Conservation (phyloP, 1,140 invertebrate genomes). For the Parasteatoda tepidariorum region DNA sequence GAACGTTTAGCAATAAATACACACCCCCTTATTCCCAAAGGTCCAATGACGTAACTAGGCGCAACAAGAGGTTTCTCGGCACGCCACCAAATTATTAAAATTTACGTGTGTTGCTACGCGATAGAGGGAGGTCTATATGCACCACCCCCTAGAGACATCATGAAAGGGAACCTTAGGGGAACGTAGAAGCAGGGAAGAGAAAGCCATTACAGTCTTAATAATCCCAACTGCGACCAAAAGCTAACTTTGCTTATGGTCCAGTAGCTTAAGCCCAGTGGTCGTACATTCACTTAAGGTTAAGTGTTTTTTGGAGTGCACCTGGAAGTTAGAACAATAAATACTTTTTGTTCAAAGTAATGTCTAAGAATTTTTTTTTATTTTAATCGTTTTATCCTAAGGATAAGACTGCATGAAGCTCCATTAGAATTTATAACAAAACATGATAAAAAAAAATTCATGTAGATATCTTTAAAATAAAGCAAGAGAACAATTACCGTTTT, state of each 20-base stretch:
- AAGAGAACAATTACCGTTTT: no score
- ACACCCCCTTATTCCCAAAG: neutral
- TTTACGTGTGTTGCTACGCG: conserved; percentile 40
- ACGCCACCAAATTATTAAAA: conserved; percentile 38
- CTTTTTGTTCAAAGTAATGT: neutral
- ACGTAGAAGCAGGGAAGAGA: neutral
- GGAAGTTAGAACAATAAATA: neutral
- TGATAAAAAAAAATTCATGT: no score
- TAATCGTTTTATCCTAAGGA: no score
- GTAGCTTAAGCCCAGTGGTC: neutral
- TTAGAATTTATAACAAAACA: no score
- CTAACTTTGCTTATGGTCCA: conserved; percentile 4
- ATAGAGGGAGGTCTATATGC: neutral
- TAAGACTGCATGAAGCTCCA: no score
- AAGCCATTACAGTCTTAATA: conserved; percentile 19
- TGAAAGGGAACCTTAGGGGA: conserved; percentile 1
- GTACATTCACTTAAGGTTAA: conserved; percentile 13
- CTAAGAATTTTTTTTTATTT: neutral
- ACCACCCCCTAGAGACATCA: neutral
- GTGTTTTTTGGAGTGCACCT: conserved; percentile 28
- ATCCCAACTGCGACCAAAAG: conserved; percentile 7
- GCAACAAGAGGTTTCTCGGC: conserved; percentile 24
- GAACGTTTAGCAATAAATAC: neutral
- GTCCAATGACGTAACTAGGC: conserved; percentile 17
- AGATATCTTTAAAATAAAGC: no score